Evolutionary conservation across 2,888 invertebrate genomes (phyloP), one percentile per base, ranked within the genome.

Genomic region (Eupithecia insigniata): DNA sequence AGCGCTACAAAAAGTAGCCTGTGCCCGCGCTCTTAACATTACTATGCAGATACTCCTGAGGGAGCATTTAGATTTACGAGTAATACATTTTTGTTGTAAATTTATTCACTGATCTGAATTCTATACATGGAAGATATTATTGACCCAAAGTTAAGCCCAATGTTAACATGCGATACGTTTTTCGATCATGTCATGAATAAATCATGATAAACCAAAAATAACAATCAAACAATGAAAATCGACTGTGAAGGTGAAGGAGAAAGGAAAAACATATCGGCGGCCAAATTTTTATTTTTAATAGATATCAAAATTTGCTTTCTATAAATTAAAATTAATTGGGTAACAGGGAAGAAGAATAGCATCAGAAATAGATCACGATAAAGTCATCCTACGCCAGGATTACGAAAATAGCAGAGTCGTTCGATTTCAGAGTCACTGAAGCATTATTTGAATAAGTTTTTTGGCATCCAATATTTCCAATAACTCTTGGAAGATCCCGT

Each of bases 191-290:
- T 68, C 71, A 69, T 70, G 73, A 73, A 74, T 78, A 76, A 76
- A 75, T 74, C 76, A 76, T 73, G 69, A 43, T 71, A 67, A 78
- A 70, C 76, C 73, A 46, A 26, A 76, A 75, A 78, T 73, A 78
- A 78, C 73, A 78, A 75, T 72, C 74, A 67, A 18, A 28, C 28
- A 58, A 60, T 18, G 46, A 46, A 8, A 12, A 26, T 55, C 26
- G 46, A 51, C 55, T 26, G 22, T 55, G 26, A 26, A 26, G 26
- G 55, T 55, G 12, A 26, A 55, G 26, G 55, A 55, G 51, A 51
- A 43, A 8, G 46, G 18, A 2, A 51, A 51, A 10, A 51, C 2
- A 46, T 46, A 46, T 46, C 46, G 8, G 18, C 46, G 8, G n/a
- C 22, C n/a, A 10, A 1, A 51, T 43, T 51, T 55, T 55, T 55